Evolutionary conservation across 1,140 invertebrate genomes (phyloP).

Genomic region (Habropoda laboriosa): DNA sequence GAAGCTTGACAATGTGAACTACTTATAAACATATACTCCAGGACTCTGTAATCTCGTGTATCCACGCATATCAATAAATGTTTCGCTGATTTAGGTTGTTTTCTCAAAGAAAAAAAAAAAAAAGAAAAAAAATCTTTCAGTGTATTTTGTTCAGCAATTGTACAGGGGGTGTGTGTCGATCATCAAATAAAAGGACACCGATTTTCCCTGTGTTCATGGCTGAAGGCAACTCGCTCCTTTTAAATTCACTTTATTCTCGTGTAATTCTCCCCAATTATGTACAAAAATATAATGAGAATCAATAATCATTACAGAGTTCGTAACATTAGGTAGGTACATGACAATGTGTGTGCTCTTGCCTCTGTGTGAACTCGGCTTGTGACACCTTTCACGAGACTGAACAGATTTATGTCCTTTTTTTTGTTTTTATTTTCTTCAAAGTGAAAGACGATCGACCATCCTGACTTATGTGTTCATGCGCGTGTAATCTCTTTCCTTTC

Average conservation of each 20-base stretch:
- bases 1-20: not conserved
- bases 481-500: constrained; percentile 9
- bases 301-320: constrained; percentile 73
- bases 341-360: constrained; percentile 56
- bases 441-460: constrained; percentile 37
- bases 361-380: constrained; percentile 17
- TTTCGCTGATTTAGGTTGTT: too few species aligned
- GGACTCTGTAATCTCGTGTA: too few species aligned
- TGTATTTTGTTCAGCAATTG: not conserved
- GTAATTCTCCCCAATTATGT: constrained; percentile 75
- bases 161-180: not conserved
- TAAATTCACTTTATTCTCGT: constrained; percentile 68
- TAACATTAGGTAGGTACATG: constrained; percentile 73
- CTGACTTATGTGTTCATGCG: constrained; percentile 4
- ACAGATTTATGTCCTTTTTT: not conserved
- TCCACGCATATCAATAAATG: too few species aligned
- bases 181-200: constrained; percentile 32
- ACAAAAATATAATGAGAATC: constrained; percentile 79
- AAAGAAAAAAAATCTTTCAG: too few species aligned
- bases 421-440: constrained; percentile 3
- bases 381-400: constrained; percentile 29
- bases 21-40: too few species aligned
- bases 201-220: constrained; percentile 40
- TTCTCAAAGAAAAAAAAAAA: too few species aligned
- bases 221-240: constrained; percentile 53